A percentile compares a stretch with the other conserved stretches of the same genome.
Evolutionary conservation across 2,113 vertebrate genomes (phyloP).

Genomic region (Austrofundulus limnaeus): DNA sequence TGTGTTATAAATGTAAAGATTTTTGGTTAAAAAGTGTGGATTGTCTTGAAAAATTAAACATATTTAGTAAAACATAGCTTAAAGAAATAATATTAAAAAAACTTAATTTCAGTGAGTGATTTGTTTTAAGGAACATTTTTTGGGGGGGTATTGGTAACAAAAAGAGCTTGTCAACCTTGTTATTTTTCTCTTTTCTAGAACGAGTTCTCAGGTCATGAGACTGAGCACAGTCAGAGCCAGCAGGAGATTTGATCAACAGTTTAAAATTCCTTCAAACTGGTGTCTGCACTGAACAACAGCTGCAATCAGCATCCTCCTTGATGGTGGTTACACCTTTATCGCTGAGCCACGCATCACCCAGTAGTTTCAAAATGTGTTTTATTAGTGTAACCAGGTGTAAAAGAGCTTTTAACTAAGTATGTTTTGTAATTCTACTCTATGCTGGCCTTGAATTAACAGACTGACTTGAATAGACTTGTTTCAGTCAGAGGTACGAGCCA

Average conservation of each 20-base stretch:
- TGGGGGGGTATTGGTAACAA: no score
- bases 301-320: background rate
- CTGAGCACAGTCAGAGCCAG: background rate
- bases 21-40: no score
- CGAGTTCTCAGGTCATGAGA: no score
- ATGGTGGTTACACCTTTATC: background rate
- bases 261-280: background rate
- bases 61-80: no score
- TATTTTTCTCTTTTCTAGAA: no score
- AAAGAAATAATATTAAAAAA: no score
- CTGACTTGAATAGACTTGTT: background rate
- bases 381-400: constrained; percentile 1
- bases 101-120: no score
- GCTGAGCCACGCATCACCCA: constrained; percentile 21
- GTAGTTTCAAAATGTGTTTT: constrained; percentile 14
- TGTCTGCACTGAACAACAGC: constrained; percentile 12
- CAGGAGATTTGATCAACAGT: background rate
- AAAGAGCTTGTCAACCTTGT: no score
- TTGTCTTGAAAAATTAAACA: no score
- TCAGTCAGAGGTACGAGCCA: background rate
- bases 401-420: background rate
- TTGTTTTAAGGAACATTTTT: no score
- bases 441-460: background rate
- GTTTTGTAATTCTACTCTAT: background rate
- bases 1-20: no score